Evolutionary conservation across 2,797 vertebrate genomes (phyloP), one percentile per base, ranked within the genome.

Genomic region (Fistularia tabacaria): DNA sequence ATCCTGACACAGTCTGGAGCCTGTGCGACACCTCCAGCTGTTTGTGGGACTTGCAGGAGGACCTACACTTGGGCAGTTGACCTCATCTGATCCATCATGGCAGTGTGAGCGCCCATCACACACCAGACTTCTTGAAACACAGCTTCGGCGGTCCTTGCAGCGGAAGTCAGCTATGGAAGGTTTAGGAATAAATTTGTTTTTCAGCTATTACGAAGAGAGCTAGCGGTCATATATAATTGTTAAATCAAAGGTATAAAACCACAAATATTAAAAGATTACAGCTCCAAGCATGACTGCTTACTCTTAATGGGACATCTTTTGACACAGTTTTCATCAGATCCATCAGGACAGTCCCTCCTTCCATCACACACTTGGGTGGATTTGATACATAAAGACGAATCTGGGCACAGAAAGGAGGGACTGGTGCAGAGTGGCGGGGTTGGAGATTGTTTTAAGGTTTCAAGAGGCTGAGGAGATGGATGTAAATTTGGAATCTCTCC

Each of bases 241-340:
- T n/a, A n/a, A n/a, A 14, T 50, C 4, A 2, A 13, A 14, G 37
- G 38, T n/a, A n/a, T 10, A 3, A 13, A n/a, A 8, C 13, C 7
- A 8, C 6, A 8, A n/a, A n/a, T n/a, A n/a, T n/a, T 37, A 3
- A 1, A 44, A 44, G 12, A 44, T 14, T 6, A 37, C 9, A 36
- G 4, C 1, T 1, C 6, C 7, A 58, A n/a, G 11, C 2, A 8
- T 44, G 36, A 11, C 9, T 0, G 46, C 71, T 69, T 79, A 94
- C 93, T 89, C 72, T 67, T 71, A 12, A 60, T 66, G 7, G 71
- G 81, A 40, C 93, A 96, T 59, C 65, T 57, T 51, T 62, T 66
- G 3, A 83, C 10, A 10, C 92, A 95, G 0, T 89, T 83, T 66
- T 96, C 93, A 57, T 96, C 93, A 1, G 85, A 93, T 7, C 92